Percentiles rank a stretch among this genome's conserved stretches.
phyloP scores from a whole-genome alignment of 2,113 vertebrate genomes.

The Notechis scutatus region DNA sequence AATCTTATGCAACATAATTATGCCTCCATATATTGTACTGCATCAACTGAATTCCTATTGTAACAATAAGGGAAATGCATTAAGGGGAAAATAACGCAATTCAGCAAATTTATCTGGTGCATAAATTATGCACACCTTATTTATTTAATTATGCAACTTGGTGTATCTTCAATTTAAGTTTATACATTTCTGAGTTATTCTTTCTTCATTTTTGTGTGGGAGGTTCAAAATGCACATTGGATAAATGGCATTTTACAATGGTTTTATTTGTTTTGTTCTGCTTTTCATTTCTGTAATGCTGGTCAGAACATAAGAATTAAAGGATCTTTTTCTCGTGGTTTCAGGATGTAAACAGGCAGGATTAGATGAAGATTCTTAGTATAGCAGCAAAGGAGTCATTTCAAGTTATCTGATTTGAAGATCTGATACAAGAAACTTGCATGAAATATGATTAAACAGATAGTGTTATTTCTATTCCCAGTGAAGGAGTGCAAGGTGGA shows the following conservation, averaged over 20 bases:
- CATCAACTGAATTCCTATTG: conserved; percentile 55
- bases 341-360: neutral
- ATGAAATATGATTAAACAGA: neutral
- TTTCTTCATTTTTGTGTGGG: conserved; percentile 49
- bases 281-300: neutral
- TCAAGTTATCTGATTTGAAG: neutral
- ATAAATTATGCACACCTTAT: conserved; percentile 64
- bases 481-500: neutral
- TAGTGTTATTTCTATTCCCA: neutral
- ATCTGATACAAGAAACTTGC: neutral
- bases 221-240: conserved; percentile 31
- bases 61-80: conserved; percentile 57
- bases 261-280: neutral
- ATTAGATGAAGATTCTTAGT: neutral
- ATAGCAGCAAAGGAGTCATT: neutral
- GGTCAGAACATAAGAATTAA: neutral
- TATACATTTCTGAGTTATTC: conserved; percentile 56
- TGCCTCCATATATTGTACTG: conserved; percentile 53
- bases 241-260: neutral
- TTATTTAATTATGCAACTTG: conserved; percentile 57
- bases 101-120: conserved; percentile 59
- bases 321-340: neutral
- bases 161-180: conserved; percentile 63
- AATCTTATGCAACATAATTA: conserved; percentile 60
- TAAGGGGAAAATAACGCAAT: conserved; percentile 58